These are phyloP conservation scores for Plodia interpunctella DNA, from an alignment of 1,140 invertebrate genomes.

Conservation along the genomic window DNA sequence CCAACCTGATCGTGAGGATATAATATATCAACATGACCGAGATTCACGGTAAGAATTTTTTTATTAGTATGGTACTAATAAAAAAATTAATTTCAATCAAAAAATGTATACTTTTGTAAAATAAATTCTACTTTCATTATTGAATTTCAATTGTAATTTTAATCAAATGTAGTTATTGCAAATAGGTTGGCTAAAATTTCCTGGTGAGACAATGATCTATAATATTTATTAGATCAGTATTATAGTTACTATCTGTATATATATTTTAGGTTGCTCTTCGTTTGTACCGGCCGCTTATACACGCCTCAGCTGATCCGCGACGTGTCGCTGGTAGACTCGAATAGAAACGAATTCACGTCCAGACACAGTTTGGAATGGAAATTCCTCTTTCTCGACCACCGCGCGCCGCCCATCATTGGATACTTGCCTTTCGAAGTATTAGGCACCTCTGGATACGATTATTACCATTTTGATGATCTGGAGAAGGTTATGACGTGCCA, in stretches of 20 bases:
- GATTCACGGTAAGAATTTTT: slow-evolving; percentile 35
- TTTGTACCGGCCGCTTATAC: slow-evolving; percentile 89
- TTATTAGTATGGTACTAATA: too few relatives aligned
- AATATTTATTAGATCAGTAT: too few relatives aligned
- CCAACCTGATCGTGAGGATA: slow-evolving; percentile 31
- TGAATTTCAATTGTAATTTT: too few relatives aligned
- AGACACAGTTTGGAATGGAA: slow-evolving; percentile 97
- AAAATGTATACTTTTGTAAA: too few relatives aligned
- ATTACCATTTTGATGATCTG: slow-evolving; percentile 96
- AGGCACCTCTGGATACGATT: slow-evolving; percentile 96
- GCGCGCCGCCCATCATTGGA: slow-evolving; percentile 95
- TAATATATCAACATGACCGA: slow-evolving; percentile 31
- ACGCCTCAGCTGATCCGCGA: slow-evolving; percentile 91
- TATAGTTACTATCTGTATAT: too few relatives aligned
- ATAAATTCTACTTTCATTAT: too few relatives aligned
- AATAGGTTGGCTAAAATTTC: too few relatives aligned
- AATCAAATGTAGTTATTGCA: too few relatives aligned
- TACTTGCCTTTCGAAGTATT: slow-evolving; percentile 96
- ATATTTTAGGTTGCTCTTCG: slow-evolving; percentile 82
- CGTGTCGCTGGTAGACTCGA: slow-evolving; percentile 88
- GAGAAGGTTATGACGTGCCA: slow-evolving; percentile 93
- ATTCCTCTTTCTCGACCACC: slow-evolving; percentile 94
- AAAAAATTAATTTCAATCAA: too few relatives aligned
- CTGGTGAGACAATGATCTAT: too few relatives aligned
- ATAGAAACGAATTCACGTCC: slow-evolving; percentile 93